These are phyloP conservation scores for Tortrix viridana DNA, from an alignment of 2,888 invertebrate species.

Conservation along the genomic window DNA sequence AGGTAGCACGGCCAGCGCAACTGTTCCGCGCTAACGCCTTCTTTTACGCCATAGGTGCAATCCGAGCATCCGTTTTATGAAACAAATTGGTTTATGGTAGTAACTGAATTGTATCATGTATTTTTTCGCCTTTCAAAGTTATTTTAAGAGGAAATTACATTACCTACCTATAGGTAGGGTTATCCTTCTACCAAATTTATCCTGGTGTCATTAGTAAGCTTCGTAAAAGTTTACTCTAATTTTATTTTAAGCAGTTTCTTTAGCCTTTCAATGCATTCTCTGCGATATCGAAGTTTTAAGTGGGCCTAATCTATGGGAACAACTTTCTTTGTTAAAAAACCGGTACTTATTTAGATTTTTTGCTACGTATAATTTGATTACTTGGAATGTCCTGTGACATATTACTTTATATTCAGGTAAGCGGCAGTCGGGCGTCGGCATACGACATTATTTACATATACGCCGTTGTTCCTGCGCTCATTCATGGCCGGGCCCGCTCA, in stretches of 20 bases:
- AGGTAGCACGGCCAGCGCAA: slow-evolving; percentile 52
- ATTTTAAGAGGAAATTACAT: too few relatives aligned
- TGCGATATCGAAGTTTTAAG: too few relatives aligned
- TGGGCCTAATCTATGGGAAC: too few relatives aligned
- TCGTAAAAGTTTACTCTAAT: too few relatives aligned
- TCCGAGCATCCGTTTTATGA: slow-evolving; percentile 65
- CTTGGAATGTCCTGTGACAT: slow-evolving; percentile 63
- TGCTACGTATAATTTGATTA: slow-evolving; percentile 55
- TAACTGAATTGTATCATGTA: background rate
- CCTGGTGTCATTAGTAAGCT: too few relatives aligned
- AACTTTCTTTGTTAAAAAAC: too few relatives aligned
- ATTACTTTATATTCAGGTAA: slow-evolving; percentile 74
- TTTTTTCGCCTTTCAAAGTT: background rate
- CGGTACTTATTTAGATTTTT: background rate
- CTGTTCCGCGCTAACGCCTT: slow-evolving; percentile 68
- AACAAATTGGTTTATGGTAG: slow-evolving; percentile 41
- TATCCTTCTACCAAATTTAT: too few relatives aligned
- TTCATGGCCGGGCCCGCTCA: slow-evolving; percentile 69
- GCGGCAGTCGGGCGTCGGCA: slow-evolving; percentile 60
- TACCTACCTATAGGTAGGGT: too few relatives aligned
- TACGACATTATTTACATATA: slow-evolving; percentile 80
- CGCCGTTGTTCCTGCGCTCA: slow-evolving; percentile 76
- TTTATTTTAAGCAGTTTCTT: too few relatives aligned
- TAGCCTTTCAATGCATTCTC: too few relatives aligned
- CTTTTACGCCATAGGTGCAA: slow-evolving; percentile 63